Conservation (phyloP, 1,140 invertebrate species). For the Drosophila kanapiae region DNA sequence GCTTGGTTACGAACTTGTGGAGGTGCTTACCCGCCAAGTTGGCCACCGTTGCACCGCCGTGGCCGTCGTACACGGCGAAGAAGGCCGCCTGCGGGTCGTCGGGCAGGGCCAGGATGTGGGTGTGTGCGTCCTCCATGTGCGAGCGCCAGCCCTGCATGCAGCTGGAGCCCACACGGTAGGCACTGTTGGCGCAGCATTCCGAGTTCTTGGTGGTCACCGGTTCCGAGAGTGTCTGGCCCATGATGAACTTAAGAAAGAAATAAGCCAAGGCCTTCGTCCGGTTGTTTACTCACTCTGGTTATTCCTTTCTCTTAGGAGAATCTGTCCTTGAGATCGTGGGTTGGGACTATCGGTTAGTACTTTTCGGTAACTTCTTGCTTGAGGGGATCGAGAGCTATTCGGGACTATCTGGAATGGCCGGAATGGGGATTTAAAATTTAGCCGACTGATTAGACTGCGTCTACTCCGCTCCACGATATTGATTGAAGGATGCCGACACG, state of each 20-base stretch:
- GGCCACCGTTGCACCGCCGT: constrained; percentile 92
- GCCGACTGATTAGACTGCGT: background rate
- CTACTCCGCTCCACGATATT: background rate
- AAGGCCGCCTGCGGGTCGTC: constrained; percentile 97
- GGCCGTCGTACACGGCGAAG: constrained; percentile 95
- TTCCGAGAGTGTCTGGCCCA: constrained; percentile 98
- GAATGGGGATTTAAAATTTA: constrained; percentile 25
- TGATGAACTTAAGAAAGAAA: constrained; percentile 79
- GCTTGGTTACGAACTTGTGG: constrained; percentile 93
- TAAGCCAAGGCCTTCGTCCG: background rate
- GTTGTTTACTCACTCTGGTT: constrained; percentile 30
- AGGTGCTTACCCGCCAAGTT: constrained; percentile 97
- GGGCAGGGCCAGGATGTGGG: constrained; percentile 95
- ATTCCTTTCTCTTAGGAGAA: background rate
- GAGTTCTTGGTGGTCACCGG: constrained; percentile 96
- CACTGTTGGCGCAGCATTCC: constrained; percentile 89
- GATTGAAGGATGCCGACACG: background rate
- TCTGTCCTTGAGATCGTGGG: background rate
- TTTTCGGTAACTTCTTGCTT: background rate
- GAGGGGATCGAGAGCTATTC: background rate
- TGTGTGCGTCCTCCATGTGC: constrained; percentile 99
- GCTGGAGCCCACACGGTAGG: constrained; percentile 93
- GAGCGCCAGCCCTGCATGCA: constrained; percentile 99
- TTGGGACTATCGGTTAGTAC: background rate
- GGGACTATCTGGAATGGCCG: background rate